Evolutionary conservation across 2,113 vertebrate genomes (phyloP).

Genomic region (Cephalopterus ornatus): DNA sequence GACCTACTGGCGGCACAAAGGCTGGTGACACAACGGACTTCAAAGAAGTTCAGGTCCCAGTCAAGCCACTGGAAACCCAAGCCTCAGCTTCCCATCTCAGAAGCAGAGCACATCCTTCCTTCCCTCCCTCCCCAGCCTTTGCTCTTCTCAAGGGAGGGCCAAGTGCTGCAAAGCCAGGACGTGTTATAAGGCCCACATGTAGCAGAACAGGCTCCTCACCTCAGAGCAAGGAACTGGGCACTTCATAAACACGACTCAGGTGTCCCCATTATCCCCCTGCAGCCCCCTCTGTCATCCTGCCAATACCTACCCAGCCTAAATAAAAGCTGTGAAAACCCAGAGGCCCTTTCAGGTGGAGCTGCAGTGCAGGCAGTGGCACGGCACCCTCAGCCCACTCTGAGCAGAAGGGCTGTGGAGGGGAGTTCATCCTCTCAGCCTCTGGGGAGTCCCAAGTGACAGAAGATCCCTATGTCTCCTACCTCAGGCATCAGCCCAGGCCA

Average conservation of each 20-base stretch:
- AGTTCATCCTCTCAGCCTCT: background rate
- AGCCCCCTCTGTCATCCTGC: background rate
- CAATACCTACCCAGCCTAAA: background rate
- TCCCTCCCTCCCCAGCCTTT: background rate
- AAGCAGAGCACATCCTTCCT: background rate
- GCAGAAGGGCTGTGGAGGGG: background rate
- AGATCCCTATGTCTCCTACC: background rate
- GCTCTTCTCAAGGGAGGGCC: fast-evolving
- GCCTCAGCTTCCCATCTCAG: background rate
- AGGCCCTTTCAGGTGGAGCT: background rate
- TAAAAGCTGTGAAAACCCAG: background rate
- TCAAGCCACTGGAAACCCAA: background rate
- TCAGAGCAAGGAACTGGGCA: background rate
- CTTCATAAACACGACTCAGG: background rate
- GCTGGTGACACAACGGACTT: background rate
- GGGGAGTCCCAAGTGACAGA: background rate
- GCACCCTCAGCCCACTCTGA: background rate
- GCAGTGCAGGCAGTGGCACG: background rate
- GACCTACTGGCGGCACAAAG: fast-evolving
- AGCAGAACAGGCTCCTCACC: background rate
- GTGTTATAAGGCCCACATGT: fast-evolving
- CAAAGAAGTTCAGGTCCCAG: background rate
- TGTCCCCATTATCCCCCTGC: background rate
- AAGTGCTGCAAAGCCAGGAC: background rate
- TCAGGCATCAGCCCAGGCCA: fast-evolving